Evolutionary conservation across 2,113 vertebrate genomes (phyloP), one percentile per base, ranked within the genome.

Genomic region (Oenanthe melanoleuca): DNA sequence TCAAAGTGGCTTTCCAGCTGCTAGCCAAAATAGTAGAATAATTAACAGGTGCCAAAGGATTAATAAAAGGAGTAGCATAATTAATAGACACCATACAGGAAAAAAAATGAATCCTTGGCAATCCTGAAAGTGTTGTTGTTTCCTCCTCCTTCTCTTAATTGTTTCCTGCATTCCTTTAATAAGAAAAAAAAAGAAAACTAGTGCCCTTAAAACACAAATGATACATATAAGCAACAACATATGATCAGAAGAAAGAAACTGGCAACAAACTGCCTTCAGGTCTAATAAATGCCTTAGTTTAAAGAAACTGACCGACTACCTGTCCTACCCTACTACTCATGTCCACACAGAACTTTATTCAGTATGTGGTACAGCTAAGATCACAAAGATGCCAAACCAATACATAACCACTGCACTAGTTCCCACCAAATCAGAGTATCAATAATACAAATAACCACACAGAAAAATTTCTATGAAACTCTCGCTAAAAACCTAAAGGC

Each of bases 1-100:
- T 96, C 88, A 28, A 96, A 96, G 88, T 90, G 93, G 86, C 89
- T 96, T 92, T 96, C 75, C 75, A 88, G 75, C 82, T 93, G 86
- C 88, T 96, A 86, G 95, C 90, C 92, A 94, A 94, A 94, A 95
- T 9, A 86, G 82, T 52, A 96, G 80, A 93, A 95, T 96, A 96
- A 96, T 96, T 96, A 96, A 97, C 88, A 96, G 95, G 95, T 96
- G 80, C 64, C 90, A 96, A 95, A 90, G 81, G 86, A 96, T 93
- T 96, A 96, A 96, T 93, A 97, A 96, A 92, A 94, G 75, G 60
- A 97, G 80, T 38, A 86, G 57, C 86, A 80, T 94, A 96, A 97
- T 96, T 95, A 96, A 97, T 90, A 96, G 92, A 88, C 64, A 94
- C 60, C 78, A 64, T 8, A 82, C 18, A 95, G 50, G 28, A 75